phyloP scores from a whole-genome alignment of 2,888 invertebrate species.

The Andrena hattorfiana region DNA sequence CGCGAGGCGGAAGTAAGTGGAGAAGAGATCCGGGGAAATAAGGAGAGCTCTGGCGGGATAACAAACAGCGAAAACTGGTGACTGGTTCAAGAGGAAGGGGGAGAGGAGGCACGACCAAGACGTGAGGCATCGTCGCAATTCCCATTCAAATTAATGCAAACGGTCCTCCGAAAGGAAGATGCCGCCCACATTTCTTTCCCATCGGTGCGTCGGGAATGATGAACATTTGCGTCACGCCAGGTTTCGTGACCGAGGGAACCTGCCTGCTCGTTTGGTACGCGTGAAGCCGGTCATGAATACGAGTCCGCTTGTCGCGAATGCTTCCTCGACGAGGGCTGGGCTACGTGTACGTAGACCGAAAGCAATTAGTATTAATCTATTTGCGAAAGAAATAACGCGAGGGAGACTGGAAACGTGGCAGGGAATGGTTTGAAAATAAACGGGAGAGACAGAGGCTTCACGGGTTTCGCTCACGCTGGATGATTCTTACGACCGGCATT shows the following conservation, averaged over 20 bases:
- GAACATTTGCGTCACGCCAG: conserved; percentile 73
- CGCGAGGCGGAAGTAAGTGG: conserved; percentile 62
- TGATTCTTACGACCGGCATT: conserved; percentile 64
- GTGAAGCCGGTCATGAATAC: conserved; percentile 30
- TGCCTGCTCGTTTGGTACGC: conserved; percentile 42
- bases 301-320: conserved; percentile 40
- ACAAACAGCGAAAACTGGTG: conserved; percentile 75
- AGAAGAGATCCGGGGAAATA: conserved; percentile 48
- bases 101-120: conserved; percentile 44
- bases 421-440: conserved; percentile 26
- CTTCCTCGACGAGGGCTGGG: too few relatives aligned
- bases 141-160: conserved; percentile 82
- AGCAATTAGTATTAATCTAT: background rate
- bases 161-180: conserved; percentile 72
- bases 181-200: conserved; percentile 72
- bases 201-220: conserved; percentile 68
- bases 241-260: conserved; percentile 43
- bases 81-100: conserved; percentile 61
- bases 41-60: conserved; percentile 60
- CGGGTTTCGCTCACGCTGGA: conserved; percentile 30
- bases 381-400: background rate
- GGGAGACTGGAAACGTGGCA: background rate
- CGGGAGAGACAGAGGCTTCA: conserved; percentile 5
- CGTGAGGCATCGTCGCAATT: conserved; percentile 74
- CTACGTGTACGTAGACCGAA: too few relatives aligned